Evolutionary conservation across 2,113 vertebrate genomes (phyloP).

Genomic region (Anhinga rufa): DNA sequence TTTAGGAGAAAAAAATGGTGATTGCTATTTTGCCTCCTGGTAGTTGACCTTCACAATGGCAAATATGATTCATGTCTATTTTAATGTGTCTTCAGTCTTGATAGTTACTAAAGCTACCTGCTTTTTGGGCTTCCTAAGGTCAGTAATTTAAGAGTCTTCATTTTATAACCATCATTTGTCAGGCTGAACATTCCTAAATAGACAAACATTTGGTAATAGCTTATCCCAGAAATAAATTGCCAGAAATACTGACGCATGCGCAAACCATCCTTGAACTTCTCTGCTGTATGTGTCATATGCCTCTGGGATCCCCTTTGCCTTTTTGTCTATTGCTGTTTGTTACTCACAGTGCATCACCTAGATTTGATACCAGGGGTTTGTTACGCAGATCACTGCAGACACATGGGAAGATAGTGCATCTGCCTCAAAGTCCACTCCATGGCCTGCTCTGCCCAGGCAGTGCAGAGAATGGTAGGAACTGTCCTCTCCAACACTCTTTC

Average conservation of each 20-base stretch:
- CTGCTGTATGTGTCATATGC: not conserved
- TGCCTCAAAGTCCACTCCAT: not conserved
- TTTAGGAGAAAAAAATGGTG: not conserved
- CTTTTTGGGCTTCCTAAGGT: not conserved
- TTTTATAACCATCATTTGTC: not conserved
- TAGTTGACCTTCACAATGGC: not conserved
- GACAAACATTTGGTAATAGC: not conserved
- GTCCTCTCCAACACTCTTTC: not conserved
- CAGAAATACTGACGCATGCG: not conserved
- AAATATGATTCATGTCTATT: not conserved
- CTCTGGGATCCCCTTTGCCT: not conserved
- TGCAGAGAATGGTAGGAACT: not conserved
- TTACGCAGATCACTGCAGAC: not conserved
- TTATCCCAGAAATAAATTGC: not conserved
- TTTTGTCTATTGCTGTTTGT: not conserved
- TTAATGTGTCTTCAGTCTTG: not conserved
- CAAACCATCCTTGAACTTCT: not conserved
- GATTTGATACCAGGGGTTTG: not conserved
- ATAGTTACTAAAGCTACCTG: not conserved
- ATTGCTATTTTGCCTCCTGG: not conserved
- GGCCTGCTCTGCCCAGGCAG: not conserved
- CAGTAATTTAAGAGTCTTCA: not conserved
- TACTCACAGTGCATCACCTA: fast-evolving
- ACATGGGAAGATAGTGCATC: not conserved
- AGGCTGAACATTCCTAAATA: not conserved